These are phyloP conservation scores for Scomber colias DNA, from an alignment of 2,113 vertebrate species.

Conservation along the genomic window DNA sequence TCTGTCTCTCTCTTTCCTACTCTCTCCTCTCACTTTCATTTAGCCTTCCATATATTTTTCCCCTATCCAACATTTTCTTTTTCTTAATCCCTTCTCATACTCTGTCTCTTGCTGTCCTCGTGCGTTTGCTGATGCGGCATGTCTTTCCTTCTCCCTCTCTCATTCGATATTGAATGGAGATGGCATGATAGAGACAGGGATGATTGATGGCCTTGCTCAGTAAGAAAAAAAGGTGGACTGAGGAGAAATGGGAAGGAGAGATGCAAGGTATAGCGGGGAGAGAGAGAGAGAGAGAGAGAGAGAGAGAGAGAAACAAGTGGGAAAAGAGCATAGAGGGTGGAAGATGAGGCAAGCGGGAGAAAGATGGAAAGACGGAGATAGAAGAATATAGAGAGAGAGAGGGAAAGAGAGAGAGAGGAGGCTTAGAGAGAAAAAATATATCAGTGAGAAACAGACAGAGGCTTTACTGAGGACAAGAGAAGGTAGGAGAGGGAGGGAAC, in stretches of 20 bases:
- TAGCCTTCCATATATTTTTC: conserved; percentile 43
- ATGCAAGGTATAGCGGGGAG: background rate
- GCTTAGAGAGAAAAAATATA: conserved; percentile 47
- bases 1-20: background rate
- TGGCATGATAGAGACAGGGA: conserved; percentile 59
- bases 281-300: background rate
- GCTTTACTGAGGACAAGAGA: conserved; percentile 26
- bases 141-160: conserved; percentile 32
- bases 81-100: conserved; percentile 11
- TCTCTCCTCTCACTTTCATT: conserved; percentile 35
- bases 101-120: conserved; percentile 41
- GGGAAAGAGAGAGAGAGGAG: conserved; percentile 26
- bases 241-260: conserved; percentile 33
- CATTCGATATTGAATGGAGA: conserved; percentile 69
- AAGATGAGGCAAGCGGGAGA: background rate
- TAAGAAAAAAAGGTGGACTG: conserved; percentile 41
- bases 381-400: background rate
- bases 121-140: conserved; percentile 74
- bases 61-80: conserved; percentile 11
- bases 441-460: conserved; percentile 40
- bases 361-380: background rate
- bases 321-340: background rate
- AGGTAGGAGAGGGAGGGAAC: background rate
- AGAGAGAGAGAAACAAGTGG: background rate
- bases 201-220: conserved; percentile 73